Base-by-base conservation (phyloP, 2,888 invertebrate genomes). In the Tuberolachnus salignus region DNA sequence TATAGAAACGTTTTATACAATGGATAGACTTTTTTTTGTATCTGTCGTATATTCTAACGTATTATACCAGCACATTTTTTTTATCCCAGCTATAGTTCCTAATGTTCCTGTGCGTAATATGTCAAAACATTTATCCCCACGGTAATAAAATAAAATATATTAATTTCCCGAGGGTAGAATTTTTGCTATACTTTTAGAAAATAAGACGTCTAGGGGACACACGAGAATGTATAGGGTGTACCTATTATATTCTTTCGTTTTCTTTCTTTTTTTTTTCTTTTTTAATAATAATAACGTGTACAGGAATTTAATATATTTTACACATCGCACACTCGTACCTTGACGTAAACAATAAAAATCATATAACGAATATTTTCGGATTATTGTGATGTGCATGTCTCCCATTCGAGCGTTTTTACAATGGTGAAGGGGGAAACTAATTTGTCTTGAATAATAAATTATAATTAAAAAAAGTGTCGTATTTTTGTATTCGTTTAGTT, bases 291-390 rank as follows among this genome's bases (percentile, higher is more conserved):
- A 73, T 21, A 10, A 19, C 10, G 23, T 16, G 14, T 10, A 1
- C 51, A 3, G 53, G 23, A 74, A 74, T 74, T 74, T 74, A 63
- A 73, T 64, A 44, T 44, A 11, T 72, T 61, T 72, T 51, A 34
- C 51, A 14, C 26, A 19, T 51, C 42, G 6, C 6, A 44, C 13
- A 11, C 42, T 14, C 8, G 16, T 46, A 72, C n/a, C 44, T 61
- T 19, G 6, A 34, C 34, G 16, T 34, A 57, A 34, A 10, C 16
- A 72, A 72, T 49, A 72, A 26, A 34, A 72, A 72, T 34, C 13
- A 0, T n/a, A 61, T 61, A 61, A 34, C 3, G 34, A 72, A 74
- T 64, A 51, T 34, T 13, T 2, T 26, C 14, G 26, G 51, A 64
- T 74, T 74, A 64, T 44, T 44, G 21, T 10, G 34, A 61, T 34